Conservation (phyloP, 2,797 vertebrate genomes). For the Malacoraja senta region DNA sequence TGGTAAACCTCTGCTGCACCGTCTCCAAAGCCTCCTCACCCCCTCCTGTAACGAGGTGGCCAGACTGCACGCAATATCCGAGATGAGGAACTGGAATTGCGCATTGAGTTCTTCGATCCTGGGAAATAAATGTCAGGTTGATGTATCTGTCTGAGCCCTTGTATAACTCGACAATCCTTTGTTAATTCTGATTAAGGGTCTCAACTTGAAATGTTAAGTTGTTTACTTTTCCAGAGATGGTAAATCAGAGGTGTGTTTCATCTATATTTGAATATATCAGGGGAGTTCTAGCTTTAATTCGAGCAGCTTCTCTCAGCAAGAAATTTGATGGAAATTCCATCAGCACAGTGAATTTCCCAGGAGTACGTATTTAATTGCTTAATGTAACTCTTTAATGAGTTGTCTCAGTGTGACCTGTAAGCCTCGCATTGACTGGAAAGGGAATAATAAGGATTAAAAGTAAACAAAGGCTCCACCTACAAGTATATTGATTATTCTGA, state of each 20-base stretch:
- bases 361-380: background rate
- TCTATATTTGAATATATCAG: background rate
- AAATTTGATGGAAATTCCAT: background rate
- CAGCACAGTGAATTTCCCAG: background rate
- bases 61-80: too few species aligned
- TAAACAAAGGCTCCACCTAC: background rate
- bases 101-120: background rate
- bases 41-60: too few species aligned
- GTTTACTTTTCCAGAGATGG: background rate
- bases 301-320: background rate
- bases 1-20: too few species aligned
- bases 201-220: background rate
- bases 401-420: background rate
- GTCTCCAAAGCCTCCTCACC: too few species aligned
- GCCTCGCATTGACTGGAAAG: background rate
- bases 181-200: background rate
- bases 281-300: background rate
- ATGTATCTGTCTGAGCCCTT: background rate
- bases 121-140: background rate
- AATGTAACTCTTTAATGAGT: background rate
- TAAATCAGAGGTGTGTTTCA: background rate
- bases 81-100: background rate
- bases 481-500: background rate
- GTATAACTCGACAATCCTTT: background rate
- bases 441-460: background rate